Conservation (phyloP, 2,888 invertebrate genomes). For the Diogma glabrata region DNA sequence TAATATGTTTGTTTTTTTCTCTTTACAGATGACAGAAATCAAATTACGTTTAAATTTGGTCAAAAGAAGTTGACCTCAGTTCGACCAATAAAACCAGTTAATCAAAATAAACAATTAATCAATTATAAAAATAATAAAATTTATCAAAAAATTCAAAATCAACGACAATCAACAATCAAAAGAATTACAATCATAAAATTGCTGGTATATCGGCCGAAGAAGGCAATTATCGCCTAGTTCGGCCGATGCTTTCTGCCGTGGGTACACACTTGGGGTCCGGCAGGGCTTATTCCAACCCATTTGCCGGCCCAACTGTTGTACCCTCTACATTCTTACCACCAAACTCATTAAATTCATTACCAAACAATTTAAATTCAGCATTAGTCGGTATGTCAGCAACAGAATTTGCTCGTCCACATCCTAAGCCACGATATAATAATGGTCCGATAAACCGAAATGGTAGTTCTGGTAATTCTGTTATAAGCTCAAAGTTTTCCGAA, state of each 20-base stretch:
- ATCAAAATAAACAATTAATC: no score
- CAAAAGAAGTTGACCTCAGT: no score
- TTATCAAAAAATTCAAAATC: not conserved
- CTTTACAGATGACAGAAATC: no score
- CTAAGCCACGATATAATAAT: conserved; percentile 22
- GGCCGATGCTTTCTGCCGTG: conserved; percentile 12
- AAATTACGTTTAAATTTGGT: no score
- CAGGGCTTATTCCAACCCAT: conserved; percentile 12
- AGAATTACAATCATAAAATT: conserved; percentile 8
- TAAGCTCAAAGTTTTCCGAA: conserved; percentile 19
- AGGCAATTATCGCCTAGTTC: conserved; percentile 3
- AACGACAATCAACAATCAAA: not conserved
- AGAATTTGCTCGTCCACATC: conserved; percentile 26
- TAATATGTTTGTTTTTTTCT: no score
- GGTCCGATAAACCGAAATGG: conserved; percentile 17
- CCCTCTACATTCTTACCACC: conserved; percentile 8
- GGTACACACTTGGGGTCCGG: conserved; percentile 13
- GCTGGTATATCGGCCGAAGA: conserved; percentile 8
- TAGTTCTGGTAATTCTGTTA: conserved; percentile 7
- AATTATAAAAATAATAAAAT: conserved; percentile 2
- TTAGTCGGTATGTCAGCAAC: conserved; percentile 21
- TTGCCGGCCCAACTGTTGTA: conserved; percentile 7
- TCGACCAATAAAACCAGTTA: no score
- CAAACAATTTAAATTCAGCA: conserved; percentile 10
- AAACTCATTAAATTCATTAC: conserved; percentile 8